Conservation (phyloP, 2,888 invertebrate genomes). For the Cosmopolites sordidus region DNA sequence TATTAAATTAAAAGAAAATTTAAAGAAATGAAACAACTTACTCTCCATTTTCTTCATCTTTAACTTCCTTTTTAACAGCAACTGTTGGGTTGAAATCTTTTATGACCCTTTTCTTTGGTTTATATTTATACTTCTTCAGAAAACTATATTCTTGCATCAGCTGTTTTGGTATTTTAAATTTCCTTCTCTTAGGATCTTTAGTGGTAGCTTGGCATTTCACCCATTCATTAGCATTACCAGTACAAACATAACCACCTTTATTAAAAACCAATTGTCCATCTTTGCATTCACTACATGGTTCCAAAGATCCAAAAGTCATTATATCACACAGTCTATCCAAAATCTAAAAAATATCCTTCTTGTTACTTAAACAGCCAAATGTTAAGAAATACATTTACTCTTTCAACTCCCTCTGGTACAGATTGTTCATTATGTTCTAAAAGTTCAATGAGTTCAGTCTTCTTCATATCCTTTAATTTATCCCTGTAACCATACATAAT, state of each 20-base stretch:
- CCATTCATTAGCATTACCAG: slow-evolving; percentile 77
- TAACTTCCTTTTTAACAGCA: slow-evolving; percentile 50
- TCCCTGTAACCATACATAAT: slow-evolving; percentile 65
- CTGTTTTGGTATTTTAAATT: slow-evolving; percentile 53
- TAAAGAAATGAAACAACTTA: slow-evolving; percentile 30
- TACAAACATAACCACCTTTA: slow-evolving; percentile 77
- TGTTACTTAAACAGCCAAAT: no score
- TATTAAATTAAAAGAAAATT: slow-evolving; percentile 8
- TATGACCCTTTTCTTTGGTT: slow-evolving; percentile 56
- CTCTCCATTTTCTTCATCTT: slow-evolving; percentile 35
- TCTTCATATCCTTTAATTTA: slow-evolving; percentile 55
- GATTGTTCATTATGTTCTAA: slow-evolving; percentile 71
- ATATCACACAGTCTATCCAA: slow-evolving; percentile 76
- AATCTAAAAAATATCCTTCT: slow-evolving; percentile 59
- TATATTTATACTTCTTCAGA: slow-evolving; percentile 60
- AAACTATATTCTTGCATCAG: slow-evolving; percentile 52
- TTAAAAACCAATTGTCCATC: slow-evolving; percentile 65
- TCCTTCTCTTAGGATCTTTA: slow-evolving; percentile 66
- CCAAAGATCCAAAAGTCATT: slow-evolving; percentile 82
- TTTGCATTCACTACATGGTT: slow-evolving; percentile 74
- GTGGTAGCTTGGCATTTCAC: slow-evolving; percentile 72
- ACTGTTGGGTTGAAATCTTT: slow-evolving; percentile 51
- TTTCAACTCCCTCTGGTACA: slow-evolving; percentile 61
- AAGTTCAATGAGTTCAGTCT: slow-evolving; percentile 58
- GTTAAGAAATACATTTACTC: slow-evolving; percentile 54